Conservation (phyloP, 2,797 vertebrate genomes). For the Acridotheres tristis region DNA sequence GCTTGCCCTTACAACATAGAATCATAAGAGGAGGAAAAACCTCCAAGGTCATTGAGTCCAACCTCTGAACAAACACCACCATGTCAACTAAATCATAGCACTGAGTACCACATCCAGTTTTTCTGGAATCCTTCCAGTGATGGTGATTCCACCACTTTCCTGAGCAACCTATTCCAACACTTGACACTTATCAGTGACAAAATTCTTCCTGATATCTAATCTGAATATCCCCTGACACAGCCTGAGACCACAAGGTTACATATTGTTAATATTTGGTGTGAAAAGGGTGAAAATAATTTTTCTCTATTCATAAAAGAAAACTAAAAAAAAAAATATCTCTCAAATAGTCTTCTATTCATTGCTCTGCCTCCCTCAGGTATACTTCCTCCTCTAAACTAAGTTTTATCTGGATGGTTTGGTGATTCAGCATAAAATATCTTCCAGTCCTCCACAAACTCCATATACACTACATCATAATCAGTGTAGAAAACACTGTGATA, state of each 20-base stretch:
- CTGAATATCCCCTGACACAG: neutral
- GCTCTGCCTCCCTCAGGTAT: neutral
- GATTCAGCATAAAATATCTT: neutral
- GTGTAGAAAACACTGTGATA: neutral
- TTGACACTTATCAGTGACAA: neutral
- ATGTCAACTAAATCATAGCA: neutral
- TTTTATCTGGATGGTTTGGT: neutral
- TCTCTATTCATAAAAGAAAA: neutral
- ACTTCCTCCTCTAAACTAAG: neutral
- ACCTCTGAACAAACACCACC: neutral
- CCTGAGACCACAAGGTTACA: neutral
- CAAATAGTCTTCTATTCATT: neutral
- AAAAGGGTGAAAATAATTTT: neutral
- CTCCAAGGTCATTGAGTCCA: rapidly evolving
- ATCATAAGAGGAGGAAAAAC: neutral
- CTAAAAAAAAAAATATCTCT: neutral
- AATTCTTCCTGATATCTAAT: neutral
- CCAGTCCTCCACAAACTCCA: neutral
- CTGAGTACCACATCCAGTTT: neutral
- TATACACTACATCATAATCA: neutral
- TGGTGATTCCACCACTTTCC: neutral
- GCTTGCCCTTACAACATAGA: neutral
- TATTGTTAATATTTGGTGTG: neutral
- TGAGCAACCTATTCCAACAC: neutral
- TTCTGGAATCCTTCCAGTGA: neutral